Conservation (phyloP, 2,113 vertebrate genomes). For the Orcinus orca region DNA sequence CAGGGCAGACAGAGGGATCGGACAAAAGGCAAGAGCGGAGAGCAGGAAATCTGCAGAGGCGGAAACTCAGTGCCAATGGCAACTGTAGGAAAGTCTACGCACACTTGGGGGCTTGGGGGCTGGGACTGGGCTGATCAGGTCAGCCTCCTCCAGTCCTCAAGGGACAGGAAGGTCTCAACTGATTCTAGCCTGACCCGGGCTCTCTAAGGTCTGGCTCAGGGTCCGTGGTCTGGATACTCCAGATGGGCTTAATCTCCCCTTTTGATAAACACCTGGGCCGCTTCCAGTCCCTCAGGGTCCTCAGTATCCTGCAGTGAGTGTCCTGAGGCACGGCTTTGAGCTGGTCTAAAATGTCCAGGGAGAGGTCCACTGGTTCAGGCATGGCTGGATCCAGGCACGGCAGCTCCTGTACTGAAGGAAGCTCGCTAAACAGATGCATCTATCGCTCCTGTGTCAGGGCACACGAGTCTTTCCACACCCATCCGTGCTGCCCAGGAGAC, state of each 20-base stretch:
- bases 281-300: background rate
- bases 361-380: background rate
- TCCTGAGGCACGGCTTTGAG: background rate
- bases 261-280: background rate
- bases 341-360: background rate
- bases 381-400: background rate
- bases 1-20: background rate
- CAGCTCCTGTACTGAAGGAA: background rate
- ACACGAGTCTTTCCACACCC: background rate
- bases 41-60: background rate
- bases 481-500: background rate
- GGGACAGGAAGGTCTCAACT: background rate
- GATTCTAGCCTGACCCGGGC: no score
- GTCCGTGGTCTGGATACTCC: background rate
- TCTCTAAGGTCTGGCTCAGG: background rate
- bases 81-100: rapidly evolving
- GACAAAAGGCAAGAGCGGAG: background rate
- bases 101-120: background rate
- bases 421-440: rapidly evolving
- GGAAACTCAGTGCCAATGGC: background rate
- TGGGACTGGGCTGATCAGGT: background rate
- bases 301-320: rapidly evolving
- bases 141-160: background rate
- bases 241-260: background rate
- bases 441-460: background rate